A percentile compares a stretch with the other conserved stretches of the same genome.
Evolutionary conservation across 2,797 vertebrate genomes (phyloP).

Genomic region (Aselliscus stoliczkanus): DNA sequence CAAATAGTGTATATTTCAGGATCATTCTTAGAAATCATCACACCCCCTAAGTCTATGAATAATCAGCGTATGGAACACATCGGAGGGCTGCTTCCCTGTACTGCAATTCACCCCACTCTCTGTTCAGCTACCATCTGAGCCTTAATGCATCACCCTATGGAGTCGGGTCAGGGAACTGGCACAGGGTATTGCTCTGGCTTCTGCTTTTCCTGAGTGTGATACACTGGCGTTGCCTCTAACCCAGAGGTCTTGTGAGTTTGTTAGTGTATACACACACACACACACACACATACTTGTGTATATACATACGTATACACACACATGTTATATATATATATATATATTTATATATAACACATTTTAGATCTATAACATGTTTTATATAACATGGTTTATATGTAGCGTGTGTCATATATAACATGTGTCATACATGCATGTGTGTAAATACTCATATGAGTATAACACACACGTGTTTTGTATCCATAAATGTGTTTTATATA

Average conservation of each 20-base stretch:
- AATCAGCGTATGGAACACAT: not conserved
- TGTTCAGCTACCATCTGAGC: accelerated
- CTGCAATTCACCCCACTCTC: accelerated
- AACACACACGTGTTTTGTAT: too few relatives aligned
- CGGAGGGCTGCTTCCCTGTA: not conserved
- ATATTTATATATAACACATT: too few relatives aligned
- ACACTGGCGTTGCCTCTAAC: not conserved
- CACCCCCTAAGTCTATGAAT: not conserved
- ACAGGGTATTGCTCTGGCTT: not conserved
- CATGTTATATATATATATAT: too few relatives aligned
- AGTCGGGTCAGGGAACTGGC: not conserved
- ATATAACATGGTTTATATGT: too few relatives aligned
- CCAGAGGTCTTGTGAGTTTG: not conserved
- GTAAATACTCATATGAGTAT: not conserved
- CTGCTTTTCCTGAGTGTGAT: not conserved
- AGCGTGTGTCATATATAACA: too few relatives aligned
- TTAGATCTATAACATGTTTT: too few relatives aligned
- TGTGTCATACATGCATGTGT: too few relatives aligned
- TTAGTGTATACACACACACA: not conserved
- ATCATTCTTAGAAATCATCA: not conserved
- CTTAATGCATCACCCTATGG: accelerated
- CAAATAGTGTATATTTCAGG: not conserved
- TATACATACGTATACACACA: too few relatives aligned
- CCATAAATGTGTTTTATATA: too few relatives aligned
- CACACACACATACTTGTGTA: not conserved